These are phyloP conservation scores for Callionymus lyra DNA, from an alignment of 2,113 vertebrate genomes.

Conservation along the genomic window DNA sequence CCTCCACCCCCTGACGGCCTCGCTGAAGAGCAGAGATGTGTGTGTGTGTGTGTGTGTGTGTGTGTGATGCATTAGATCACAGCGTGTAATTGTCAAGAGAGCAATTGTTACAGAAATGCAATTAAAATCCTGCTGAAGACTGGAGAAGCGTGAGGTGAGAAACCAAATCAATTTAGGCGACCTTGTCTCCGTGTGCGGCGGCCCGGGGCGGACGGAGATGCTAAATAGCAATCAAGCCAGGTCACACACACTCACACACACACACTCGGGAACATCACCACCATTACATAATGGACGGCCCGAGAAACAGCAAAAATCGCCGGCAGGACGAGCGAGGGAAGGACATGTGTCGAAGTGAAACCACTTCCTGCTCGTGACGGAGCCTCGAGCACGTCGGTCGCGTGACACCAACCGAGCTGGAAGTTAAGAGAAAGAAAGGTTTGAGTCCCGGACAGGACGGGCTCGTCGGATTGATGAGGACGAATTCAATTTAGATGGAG, in stretches of 20 bases:
- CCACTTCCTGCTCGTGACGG: slow-evolving; percentile 3
- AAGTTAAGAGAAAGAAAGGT: too few relatives aligned
- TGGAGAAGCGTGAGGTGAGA: slow-evolving; percentile 7
- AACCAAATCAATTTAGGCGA: slow-evolving; percentile 49
- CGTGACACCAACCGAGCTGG: too few relatives aligned
- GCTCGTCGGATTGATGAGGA: too few relatives aligned
- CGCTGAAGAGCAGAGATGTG: background rate
- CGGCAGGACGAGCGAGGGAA: slow-evolving; percentile 30
- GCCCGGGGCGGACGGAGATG: slow-evolving; percentile 19
- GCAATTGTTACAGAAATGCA: slow-evolving; percentile 53
- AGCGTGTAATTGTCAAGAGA: slow-evolving; percentile 34
- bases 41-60: slow-evolving; percentile 15
- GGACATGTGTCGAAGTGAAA: slow-evolving; percentile 36
- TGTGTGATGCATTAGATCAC: slow-evolving; percentile 13
- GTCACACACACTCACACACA: slow-evolving; percentile 44
- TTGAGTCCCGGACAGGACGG: too few relatives aligned
- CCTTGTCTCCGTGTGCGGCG: slow-evolving; percentile 35
- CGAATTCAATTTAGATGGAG: too few relatives aligned
- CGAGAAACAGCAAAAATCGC: slow-evolving; percentile 30
- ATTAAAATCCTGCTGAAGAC: slow-evolving; percentile 44
- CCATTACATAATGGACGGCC: slow-evolving; percentile 46
- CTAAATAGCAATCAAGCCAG: slow-evolving; percentile 37
- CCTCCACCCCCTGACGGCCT: too few relatives aligned
- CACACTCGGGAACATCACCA: slow-evolving; percentile 10
- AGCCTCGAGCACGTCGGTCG: slow-evolving; percentile 7